Evolutionary conservation across 1,140 invertebrate species (phyloP), one percentile per base, ranked within the genome.

Genomic region (Anastatus disparis): DNA sequence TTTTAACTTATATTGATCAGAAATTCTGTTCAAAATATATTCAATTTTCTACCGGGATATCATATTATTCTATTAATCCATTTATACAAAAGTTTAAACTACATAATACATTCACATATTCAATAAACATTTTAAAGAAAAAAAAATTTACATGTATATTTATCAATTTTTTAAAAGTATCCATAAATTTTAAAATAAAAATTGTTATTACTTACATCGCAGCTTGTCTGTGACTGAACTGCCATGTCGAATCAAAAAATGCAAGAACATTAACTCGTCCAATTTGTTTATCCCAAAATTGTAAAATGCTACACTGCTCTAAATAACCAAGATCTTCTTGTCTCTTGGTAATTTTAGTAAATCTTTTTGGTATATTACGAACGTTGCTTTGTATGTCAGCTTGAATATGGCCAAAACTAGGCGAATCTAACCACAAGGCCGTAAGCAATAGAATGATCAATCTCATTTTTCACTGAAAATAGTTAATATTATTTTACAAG

Each of bases 241-340:
- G 63, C 80, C 79, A 82, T 1, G 74, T 55, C 0, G 78, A 68
- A 44, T 84, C 81, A 24, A 84, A 70, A 56, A 84, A 83, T 6
- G 78, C 78, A 12, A 83, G 50, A 2, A 84, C 81, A 20, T 78
- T 81, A 4, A 82, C 80, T 10, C 68, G n/a, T 15, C 76, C 81
- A 10, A 75, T 56, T 17, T 76, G 75, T 22, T 69, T 74, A 13
- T 75, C 73, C 62, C 72, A 74, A 20, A 76, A 70, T 24, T 77
- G 48, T 3, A 81, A 71, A 27, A 58, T 50, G 26, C 71, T 62
- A 29, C 82, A 83, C 56, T 81, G 78, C 26, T 75, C 75, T 35
- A 77, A 71, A 29, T 78, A 72, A 53, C 64, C 75, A 9, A 17
- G n/a, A 17, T 72, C 65, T 15, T 48, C 64, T 15, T 70, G 67